Conservation (phyloP, 2,113 vertebrate species). For the Oreocharis arfaki region DNA sequence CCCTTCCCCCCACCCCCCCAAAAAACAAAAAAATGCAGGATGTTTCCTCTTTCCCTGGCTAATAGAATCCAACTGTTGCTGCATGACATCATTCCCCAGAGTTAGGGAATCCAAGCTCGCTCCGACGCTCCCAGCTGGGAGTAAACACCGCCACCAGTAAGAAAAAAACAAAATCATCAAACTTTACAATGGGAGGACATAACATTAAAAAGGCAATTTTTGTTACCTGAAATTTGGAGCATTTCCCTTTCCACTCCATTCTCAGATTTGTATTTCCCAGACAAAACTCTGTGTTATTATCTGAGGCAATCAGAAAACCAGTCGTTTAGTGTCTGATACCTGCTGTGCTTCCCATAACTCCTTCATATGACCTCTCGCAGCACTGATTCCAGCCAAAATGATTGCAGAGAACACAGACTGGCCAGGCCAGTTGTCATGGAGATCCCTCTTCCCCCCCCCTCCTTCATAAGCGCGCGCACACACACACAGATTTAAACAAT, state of each 20-base stretch:
- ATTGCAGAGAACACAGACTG: constrained; percentile 51
- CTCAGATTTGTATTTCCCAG: constrained; percentile 70
- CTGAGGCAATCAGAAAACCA: constrained; percentile 51
- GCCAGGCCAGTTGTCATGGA: constrained; percentile 76
- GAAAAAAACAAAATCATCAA: background rate
- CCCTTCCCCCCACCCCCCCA: background rate
- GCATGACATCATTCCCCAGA: constrained; percentile 74
- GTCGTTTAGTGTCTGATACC: constrained; percentile 61
- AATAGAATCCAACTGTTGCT: constrained; percentile 75
- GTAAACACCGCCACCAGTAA: background rate
- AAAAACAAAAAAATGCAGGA: constrained; percentile 50
- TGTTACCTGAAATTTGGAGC: constrained; percentile 74
- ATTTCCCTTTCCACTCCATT: constrained; percentile 74
- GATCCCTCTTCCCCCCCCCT: constrained; percentile 44
- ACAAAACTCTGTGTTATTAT: constrained; percentile 53
- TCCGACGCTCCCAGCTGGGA: background rate
- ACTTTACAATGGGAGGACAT: background rate
- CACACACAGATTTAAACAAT: constrained; percentile 32
- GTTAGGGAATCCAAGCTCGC: constrained; percentile 50
- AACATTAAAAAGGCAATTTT: background rate
- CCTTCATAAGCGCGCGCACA: background rate
- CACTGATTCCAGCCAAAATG: constrained; percentile 66
- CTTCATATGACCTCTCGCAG: constrained; percentile 72
- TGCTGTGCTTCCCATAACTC: constrained; percentile 74
- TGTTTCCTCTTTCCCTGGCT: constrained; percentile 62